These are phyloP conservation scores for Apodemus sylvaticus DNA, from an alignment of 2,113 vertebrate species.

Conservation along the genomic window DNA sequence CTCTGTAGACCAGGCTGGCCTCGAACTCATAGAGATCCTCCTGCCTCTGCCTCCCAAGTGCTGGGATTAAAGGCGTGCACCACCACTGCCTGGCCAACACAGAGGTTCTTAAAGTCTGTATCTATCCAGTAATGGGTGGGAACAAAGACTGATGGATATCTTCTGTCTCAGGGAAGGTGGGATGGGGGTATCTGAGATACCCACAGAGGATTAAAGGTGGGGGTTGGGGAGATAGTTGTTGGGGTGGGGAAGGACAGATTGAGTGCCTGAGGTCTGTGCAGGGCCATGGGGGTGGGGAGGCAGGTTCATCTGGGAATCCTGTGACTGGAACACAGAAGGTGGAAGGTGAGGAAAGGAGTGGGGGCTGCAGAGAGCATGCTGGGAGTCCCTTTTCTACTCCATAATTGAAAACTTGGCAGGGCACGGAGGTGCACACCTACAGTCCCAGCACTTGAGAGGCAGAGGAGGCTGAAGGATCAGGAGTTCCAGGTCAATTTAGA, in stretches of 20 bases:
- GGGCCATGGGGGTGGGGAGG: neutral
- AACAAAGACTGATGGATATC: neutral
- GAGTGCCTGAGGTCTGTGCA: neutral
- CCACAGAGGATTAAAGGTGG: neutral
- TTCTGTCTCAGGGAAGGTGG: neutral
- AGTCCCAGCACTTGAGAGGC: neutral
- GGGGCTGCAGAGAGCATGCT: too few species aligned
- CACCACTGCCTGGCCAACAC: too few species aligned
- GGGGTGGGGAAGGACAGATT: neutral
- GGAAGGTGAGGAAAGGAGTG: neutral
- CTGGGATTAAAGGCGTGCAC: too few species aligned
- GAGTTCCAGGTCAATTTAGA: neutral
- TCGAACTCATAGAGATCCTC: too few species aligned
- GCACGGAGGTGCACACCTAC: neutral
- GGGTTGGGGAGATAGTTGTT: neutral
- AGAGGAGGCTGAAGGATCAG: neutral
- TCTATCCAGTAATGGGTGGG: neutral
- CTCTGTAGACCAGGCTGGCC: too few species aligned
- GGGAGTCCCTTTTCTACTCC: neutral
- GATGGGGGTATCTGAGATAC: neutral
- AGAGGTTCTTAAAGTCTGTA: neutral
- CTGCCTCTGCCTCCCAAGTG: too few species aligned
- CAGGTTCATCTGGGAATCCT: neutral
- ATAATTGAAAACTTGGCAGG: neutral
- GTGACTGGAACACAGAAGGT: neutral